Conservation (phyloP, 2,113 vertebrate species). For the Heliornis fulica region DNA sequence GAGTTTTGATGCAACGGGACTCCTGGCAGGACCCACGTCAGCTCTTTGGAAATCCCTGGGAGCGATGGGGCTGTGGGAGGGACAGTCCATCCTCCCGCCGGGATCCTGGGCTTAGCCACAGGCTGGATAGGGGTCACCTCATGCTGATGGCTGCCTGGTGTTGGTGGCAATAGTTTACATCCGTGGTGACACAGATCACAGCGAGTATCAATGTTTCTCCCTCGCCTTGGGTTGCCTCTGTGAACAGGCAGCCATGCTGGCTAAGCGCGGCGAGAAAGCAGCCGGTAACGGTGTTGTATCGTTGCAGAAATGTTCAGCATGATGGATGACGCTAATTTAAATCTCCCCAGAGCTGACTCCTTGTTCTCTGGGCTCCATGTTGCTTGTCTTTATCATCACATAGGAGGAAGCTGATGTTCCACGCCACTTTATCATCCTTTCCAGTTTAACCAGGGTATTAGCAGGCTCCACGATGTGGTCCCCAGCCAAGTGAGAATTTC, state of each 20-base stretch:
- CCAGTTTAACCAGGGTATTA: not conserved
- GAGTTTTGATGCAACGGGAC: not conserved
- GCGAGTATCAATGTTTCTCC: not conserved
- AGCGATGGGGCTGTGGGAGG: not conserved
- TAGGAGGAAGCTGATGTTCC: constrained; percentile 37
- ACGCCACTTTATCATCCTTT: constrained; percentile 42
- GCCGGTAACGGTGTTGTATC: not conserved
- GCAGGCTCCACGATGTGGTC: not conserved
- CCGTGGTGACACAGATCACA: rapidly evolving
- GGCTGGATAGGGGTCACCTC: no score
- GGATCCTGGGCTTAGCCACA: no score
- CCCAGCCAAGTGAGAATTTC: not conserved
- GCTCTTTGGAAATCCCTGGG: not conserved
- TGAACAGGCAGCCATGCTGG: not conserved
- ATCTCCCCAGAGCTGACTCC: constrained; percentile 49
- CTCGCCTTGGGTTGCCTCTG: not conserved
- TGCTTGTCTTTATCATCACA: constrained; percentile 50
- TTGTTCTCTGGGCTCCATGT: constrained; percentile 16
- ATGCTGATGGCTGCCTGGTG: no score
- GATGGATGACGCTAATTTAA: constrained; percentile 66
- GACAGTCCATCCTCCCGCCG: not conserved
- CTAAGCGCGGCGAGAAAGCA: not conserved
- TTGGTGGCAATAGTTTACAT: rapidly evolving
- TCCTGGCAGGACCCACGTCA: not conserved
- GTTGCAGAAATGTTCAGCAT: constrained; percentile 5